A percentile compares a stretch with the other conserved stretches of the same genome.
These are phyloP conservation scores for Mylabris sibirica DNA, from an alignment of 2,888 invertebrate species.

Conservation along the genomic window DNA sequence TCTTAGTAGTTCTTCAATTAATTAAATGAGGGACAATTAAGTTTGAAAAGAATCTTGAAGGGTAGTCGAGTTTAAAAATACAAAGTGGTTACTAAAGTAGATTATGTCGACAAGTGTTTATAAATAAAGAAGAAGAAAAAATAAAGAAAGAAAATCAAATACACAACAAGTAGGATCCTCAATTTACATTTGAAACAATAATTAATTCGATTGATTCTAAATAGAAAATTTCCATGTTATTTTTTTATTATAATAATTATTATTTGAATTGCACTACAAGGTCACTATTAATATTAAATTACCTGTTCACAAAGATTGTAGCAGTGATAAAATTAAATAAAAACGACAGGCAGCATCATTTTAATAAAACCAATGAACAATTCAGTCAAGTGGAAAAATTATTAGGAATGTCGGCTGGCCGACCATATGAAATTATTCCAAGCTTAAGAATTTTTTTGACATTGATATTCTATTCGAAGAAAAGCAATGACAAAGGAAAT, in stretches of 20 bases:
- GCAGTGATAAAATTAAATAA: neutral
- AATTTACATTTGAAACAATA: neutral
- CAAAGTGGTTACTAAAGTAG: neutral
- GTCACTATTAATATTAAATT: slow-evolving; percentile 33
- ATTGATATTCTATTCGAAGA: neutral
- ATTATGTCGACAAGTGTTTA: slow-evolving; percentile 20
- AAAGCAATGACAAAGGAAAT: neutral
- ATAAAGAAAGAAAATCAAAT: slow-evolving; percentile 3
- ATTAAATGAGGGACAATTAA: slow-evolving; percentile 33
- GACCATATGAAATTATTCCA: slow-evolving; percentile 17
- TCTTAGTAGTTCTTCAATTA: slow-evolving; percentile 29
- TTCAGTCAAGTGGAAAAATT: slow-evolving; percentile 39
- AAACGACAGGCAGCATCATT: slow-evolving; percentile 39
- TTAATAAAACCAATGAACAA: slow-evolving; percentile 40
- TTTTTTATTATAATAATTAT: neutral
- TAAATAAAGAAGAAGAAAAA: neutral
- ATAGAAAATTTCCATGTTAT: neutral
- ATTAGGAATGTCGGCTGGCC: slow-evolving; percentile 32
- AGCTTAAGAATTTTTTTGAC: slow-evolving; percentile 3
- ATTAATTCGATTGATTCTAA: neutral
- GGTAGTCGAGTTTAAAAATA: slow-evolving; percentile 11
- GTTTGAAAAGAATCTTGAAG: slow-evolving; percentile 24
- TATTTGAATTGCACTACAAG: slow-evolving; percentile 19
- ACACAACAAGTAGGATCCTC: neutral
- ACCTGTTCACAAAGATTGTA: slow-evolving; percentile 26